These are phyloP conservation scores for Zaprionus lachaisei DNA, from an alignment of 1,140 invertebrate genomes.

Conservation along the genomic window DNA sequence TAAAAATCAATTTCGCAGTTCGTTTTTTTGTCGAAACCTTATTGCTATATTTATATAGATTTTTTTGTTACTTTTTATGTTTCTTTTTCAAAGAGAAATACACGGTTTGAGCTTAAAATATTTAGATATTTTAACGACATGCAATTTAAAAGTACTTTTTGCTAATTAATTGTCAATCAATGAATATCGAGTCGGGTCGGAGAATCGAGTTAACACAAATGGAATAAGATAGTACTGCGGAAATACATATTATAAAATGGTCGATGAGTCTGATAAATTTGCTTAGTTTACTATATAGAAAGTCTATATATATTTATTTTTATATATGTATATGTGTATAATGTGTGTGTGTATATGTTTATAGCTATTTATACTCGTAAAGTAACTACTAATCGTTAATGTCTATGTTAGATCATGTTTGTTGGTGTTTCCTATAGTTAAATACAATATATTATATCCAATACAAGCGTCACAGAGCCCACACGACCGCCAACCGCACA, in stretches of 20 bases:
- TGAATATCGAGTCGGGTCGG: constrained; percentile 48
- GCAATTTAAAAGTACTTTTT: constrained; percentile 65
- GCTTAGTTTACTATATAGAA: constrained; percentile 71
- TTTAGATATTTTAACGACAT: constrained; percentile 81
- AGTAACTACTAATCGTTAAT: constrained; percentile 55
- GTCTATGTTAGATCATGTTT: constrained; percentile 75
- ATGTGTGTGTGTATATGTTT: constrained; percentile 46
- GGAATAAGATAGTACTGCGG: constrained; percentile 51
- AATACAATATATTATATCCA: constrained; percentile 41
- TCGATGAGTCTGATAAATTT: constrained; percentile 70
- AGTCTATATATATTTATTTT: constrained; percentile 56
- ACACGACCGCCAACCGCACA: constrained; percentile 26
- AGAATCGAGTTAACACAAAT: constrained; percentile 62
- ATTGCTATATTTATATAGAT: constrained; percentile 70
- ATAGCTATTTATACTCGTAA: constrained; percentile 51
- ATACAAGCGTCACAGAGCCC: constrained; percentile 62
- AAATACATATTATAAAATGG: constrained; percentile 38
- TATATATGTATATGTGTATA: constrained; percentile 55
- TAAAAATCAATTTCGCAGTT: constrained; percentile 16
- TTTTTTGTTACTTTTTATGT: constrained; percentile 64
- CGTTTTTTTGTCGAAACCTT: constrained; percentile 74
- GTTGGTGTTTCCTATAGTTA: constrained; percentile 44
- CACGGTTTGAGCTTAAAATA: constrained; percentile 79
- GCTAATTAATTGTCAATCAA: constrained; percentile 73
- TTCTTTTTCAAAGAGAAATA: constrained; percentile 82